Percentiles rank a stretch among this genome's conserved stretches.
These are phyloP conservation scores for Eublepharis macularius DNA, from an alignment of 2,113 vertebrate genomes.

Conservation along the genomic window DNA sequence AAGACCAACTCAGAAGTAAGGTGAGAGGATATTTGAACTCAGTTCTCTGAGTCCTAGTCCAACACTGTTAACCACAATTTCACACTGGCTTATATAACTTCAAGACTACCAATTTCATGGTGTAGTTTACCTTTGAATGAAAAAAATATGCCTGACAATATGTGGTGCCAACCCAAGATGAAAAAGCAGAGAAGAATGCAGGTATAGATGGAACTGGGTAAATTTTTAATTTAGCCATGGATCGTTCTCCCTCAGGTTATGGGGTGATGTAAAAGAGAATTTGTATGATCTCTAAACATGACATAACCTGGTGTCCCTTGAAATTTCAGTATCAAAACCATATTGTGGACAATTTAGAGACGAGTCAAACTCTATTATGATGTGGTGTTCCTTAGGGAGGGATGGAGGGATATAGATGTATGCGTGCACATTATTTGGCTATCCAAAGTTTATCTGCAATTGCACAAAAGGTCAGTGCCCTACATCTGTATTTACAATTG, in stretches of 20 bases:
- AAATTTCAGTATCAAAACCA: too few relatives aligned
- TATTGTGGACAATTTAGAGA: too few relatives aligned
- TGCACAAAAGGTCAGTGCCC: not conserved
- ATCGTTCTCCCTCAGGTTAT: too few relatives aligned
- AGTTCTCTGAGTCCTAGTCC: too few relatives aligned
- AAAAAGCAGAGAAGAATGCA: not conserved
- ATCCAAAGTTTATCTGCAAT: not conserved
- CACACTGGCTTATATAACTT: too few relatives aligned
- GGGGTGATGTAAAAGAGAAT: too few relatives aligned
- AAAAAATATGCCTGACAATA: not conserved
- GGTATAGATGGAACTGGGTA: not conserved
- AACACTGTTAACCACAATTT: too few relatives aligned
- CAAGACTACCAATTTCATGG: not conserved
- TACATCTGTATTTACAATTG: not conserved
- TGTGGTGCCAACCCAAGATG: not conserved
- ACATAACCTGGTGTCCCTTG: too few relatives aligned
- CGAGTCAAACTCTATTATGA: not conserved
- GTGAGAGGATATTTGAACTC: too few relatives aligned
- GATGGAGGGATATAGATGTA: not conserved
- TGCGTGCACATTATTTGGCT: not conserved
- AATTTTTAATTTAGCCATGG: not conserved
- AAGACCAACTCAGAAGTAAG: too few relatives aligned
- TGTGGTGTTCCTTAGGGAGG: not conserved
- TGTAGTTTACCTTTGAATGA: not conserved
- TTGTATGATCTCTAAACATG: too few relatives aligned